A percentile compares a stretch with the other conserved stretches of the same genome.
Conservation (phyloP, 2,888 invertebrate species). For the Epistrophella euchroma region DNA sequence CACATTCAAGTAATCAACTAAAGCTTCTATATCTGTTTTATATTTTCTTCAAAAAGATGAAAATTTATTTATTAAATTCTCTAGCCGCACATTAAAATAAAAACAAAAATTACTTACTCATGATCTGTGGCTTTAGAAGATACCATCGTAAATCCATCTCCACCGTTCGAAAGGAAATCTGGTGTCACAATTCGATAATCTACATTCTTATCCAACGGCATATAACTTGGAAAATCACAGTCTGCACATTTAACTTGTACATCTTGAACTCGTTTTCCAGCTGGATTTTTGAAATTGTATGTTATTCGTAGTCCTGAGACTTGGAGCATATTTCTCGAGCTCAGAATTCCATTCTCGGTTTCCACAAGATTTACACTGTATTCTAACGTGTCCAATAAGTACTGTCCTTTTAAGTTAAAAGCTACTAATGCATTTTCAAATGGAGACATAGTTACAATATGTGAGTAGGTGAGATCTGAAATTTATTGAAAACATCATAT, state of each 20-base stretch:
- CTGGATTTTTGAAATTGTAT: constrained; percentile 86
- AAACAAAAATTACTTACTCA: constrained; percentile 77
- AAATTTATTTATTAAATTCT: neutral
- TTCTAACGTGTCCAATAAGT: constrained; percentile 87
- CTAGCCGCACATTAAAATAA: neutral
- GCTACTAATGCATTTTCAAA: constrained; percentile 91
- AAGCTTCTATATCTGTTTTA: constrained; percentile 79
- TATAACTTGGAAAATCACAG: constrained; percentile 86
- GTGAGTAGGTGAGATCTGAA: constrained; percentile 89
- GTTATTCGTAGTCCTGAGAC: constrained; percentile 85
- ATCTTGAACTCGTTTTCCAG: constrained; percentile 86
- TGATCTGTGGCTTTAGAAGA: constrained; percentile 80
- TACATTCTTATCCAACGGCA: constrained; percentile 85
- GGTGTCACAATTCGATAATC: constrained; percentile 87
- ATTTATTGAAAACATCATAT: neutral
- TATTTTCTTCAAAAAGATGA: constrained; percentile 56
- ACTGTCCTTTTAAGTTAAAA: constrained; percentile 88
- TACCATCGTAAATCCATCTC: constrained; percentile 87
- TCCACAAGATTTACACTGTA: constrained; percentile 84
- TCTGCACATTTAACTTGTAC: constrained; percentile 81
- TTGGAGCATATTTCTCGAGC: constrained; percentile 84
- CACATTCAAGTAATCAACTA: constrained; percentile 77
- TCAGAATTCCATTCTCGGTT: constrained; percentile 74
- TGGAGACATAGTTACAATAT: constrained; percentile 88
- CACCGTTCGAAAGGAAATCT: constrained; percentile 88